phyloP scores from a whole-genome alignment of 2,797 vertebrate species.

The Vultur gryphus region DNA sequence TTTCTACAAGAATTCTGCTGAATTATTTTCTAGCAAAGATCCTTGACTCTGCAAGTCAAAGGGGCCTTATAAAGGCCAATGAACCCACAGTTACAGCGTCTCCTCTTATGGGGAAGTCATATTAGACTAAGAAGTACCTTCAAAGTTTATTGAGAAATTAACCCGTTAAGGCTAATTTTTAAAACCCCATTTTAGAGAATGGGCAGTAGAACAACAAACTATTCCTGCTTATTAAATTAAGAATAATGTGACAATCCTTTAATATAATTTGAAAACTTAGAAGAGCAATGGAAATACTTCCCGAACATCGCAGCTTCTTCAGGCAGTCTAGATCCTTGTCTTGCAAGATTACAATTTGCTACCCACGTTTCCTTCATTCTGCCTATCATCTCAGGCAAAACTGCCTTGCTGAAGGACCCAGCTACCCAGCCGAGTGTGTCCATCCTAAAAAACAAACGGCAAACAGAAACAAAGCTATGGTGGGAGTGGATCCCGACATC shows the following conservation, averaged over 20 bases:
- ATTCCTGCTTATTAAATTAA: not conserved
- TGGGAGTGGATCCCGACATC: not conserved
- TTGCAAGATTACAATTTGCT: not conserved
- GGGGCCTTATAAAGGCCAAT: not conserved
- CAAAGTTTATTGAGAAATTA: not conserved
- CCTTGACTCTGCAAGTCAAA: not conserved
- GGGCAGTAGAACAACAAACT: not conserved
- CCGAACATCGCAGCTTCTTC: not conserved
- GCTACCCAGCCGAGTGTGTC: fast-evolving
- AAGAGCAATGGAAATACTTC: not conserved
- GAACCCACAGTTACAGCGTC: not conserved
- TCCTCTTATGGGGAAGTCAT: not conserved
- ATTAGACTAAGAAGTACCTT: not conserved
- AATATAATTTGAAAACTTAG: not conserved
- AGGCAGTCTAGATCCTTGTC: not conserved
- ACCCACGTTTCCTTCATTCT: not conserved
- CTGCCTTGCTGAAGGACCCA: not conserved
- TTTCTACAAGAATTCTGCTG: not conserved
- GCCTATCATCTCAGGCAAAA: not conserved
- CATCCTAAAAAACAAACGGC: not conserved
- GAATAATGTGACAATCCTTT: not conserved
- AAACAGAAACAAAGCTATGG: not conserved
- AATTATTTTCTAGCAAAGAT: not conserved
- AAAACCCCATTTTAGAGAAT: not conserved
- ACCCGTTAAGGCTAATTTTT: not conserved